Evolutionary conservation across 1,140 invertebrate genomes (phyloP).

Genomic region (Thaumatotibia leucotreta): DNA sequence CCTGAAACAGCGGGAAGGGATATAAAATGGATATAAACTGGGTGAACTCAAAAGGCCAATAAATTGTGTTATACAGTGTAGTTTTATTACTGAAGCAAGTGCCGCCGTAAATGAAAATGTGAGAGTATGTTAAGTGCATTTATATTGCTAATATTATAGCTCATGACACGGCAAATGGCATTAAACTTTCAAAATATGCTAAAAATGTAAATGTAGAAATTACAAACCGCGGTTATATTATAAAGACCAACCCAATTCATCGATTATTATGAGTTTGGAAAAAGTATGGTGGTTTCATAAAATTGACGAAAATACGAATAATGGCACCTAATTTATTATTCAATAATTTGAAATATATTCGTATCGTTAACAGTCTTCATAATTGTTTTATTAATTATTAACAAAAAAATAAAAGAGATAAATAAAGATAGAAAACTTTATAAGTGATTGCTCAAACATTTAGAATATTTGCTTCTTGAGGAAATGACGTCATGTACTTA

Average conservation of each 20-base stretch:
- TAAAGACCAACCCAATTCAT: not conserved
- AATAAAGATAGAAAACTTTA: too few relatives aligned
- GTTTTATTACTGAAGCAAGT: constrained; percentile 6
- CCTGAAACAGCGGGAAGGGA: constrained; percentile 6
- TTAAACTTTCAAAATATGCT: not conserved
- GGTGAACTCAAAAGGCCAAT: constrained; percentile 9
- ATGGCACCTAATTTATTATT: too few relatives aligned
- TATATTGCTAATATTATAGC: not conserved
- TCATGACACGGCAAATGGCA: not conserved
- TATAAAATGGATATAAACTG: constrained; percentile 12
- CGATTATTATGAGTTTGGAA: too few relatives aligned
- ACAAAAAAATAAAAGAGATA: too few relatives aligned
- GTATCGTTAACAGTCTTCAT: too few relatives aligned
- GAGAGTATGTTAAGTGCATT: constrained; percentile 4
- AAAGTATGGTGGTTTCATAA: too few relatives aligned
- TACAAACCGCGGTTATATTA: not conserved
- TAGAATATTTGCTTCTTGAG: too few relatives aligned
- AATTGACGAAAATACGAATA: too few relatives aligned
- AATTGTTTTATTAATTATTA: too few relatives aligned
- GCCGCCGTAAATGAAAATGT: constrained; percentile 5
- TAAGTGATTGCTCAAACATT: too few relatives aligned
- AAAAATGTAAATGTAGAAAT: not conserved
- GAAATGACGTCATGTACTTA: not conserved
- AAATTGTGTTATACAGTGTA: constrained; percentile 13
- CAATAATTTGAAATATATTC: too few relatives aligned